phyloP scores from a whole-genome alignment of 2,113 vertebrate species.

The Pedionomus torquatus region DNA sequence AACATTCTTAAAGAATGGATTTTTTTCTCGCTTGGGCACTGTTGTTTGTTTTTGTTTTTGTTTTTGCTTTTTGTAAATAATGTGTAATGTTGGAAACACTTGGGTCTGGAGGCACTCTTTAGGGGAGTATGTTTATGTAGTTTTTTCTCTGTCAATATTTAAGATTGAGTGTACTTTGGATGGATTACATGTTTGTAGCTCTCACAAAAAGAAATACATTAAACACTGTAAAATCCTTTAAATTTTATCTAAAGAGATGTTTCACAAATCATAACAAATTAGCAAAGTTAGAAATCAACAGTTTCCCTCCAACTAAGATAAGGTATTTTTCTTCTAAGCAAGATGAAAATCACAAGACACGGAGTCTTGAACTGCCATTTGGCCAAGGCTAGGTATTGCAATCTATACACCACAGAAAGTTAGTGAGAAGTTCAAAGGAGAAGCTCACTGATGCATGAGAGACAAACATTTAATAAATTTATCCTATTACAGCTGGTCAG shows the following conservation, averaged over 20 bases:
- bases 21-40: not conserved
- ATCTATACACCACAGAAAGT: not conserved
- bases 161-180: not conserved
- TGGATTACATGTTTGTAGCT: not conserved
- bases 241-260: not conserved
- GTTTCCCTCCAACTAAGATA: not conserved
- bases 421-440: not conserved
- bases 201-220: not conserved
- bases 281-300: not conserved
- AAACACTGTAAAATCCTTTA: not conserved
- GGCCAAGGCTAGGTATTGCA: not conserved
- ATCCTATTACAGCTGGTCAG: not conserved
- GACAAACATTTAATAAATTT: not conserved
- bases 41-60: not conserved
- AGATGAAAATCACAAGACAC: not conserved
- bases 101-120: not conserved
- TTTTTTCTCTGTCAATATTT: not conserved
- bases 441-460: not conserved
- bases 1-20: not conserved
- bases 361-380: not conserved
- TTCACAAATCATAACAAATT: not conserved
- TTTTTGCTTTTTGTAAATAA: not conserved
- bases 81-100: not conserved
- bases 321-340: not conserved
- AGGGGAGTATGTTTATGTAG: not conserved